phyloP scores from a whole-genome alignment of 2,888 invertebrate species.

The Aphidoletes aphidimyza region DNA sequence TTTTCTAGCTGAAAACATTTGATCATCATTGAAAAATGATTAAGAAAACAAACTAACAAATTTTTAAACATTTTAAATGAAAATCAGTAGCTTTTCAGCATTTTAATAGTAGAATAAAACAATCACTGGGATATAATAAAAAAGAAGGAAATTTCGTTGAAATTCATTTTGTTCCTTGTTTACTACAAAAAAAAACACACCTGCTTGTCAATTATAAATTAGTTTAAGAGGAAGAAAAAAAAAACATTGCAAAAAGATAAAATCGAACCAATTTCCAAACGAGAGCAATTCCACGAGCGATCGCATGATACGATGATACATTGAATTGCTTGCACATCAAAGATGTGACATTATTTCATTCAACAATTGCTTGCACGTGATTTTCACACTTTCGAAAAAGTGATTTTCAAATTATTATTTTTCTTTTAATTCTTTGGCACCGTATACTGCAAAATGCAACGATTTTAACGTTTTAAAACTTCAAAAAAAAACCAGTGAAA shows the following conservation, averaged over 20 bases:
- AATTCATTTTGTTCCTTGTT: slow-evolving; percentile 19
- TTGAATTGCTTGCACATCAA: too few species aligned
- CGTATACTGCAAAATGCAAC: slow-evolving; percentile 37
- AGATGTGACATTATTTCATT: not conserved
- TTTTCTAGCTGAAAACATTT: not conserved
- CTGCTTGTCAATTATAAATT: slow-evolving; percentile 11
- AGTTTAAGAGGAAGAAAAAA: not conserved
- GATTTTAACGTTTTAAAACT: not conserved
- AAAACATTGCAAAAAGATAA: slow-evolving; percentile 6
- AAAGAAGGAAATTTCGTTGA: not conserved
- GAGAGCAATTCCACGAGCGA: too few species aligned
- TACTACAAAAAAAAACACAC: not conserved
- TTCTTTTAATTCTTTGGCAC: slow-evolving; percentile 49
- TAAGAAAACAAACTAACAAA: not conserved
- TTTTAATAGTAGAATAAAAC: not conserved
- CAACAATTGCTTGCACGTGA: slow-evolving; percentile 25
- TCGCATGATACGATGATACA: too few species aligned
- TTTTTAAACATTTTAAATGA: not conserved
- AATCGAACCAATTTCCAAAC: slow-evolving; percentile 9
- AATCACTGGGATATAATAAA: not conserved
- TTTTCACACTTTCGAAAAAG: not conserved
- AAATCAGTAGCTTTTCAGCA: slow-evolving; percentile 15
- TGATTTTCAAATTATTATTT: not conserved
- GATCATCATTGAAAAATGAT: not conserved
- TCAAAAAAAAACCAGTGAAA: slow-evolving; percentile 34